phyloP scores from a whole-genome alignment of 2,797 vertebrate genomes.

The Sphenopsis melanotis region DNA sequence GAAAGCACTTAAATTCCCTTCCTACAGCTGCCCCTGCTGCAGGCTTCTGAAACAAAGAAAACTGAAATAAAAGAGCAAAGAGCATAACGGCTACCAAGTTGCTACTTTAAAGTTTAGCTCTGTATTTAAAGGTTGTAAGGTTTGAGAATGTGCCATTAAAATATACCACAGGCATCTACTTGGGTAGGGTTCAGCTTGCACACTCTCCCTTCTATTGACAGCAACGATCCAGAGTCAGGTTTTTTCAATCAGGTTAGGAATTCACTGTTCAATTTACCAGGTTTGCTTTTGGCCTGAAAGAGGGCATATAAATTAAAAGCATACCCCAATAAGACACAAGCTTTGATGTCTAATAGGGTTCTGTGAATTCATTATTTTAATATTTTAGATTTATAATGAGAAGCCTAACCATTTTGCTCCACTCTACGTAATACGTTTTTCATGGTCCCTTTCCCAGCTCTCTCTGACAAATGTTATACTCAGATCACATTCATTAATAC shows the following conservation, averaged over 20 bases:
- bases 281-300: constrained; percentile 44
- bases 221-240: constrained; percentile 4
- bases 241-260: constrained; percentile 59
- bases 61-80: constrained; percentile 28
- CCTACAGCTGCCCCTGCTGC: constrained; percentile 4
- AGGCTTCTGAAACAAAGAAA: constrained; percentile 33
- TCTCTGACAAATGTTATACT: constrained; percentile 45
- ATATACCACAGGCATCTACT: constrained; percentile 30
- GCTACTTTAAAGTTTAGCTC: constrained; percentile 34
- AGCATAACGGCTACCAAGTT: constrained; percentile 26
- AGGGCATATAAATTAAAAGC: constrained; percentile 58
- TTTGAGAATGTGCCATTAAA: constrained; percentile 53
- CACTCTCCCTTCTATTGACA: constrained; percentile 22
- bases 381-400: constrained; percentile 65
- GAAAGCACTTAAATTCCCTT: constrained; percentile 37
- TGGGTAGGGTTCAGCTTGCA: not conserved
- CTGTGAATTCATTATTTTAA: constrained; percentile 57
- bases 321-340: constrained; percentile 46
- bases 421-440: constrained; percentile 35
- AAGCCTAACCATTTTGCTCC: constrained; percentile 18
- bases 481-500: constrained; percentile 57
- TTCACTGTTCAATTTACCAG: constrained; percentile 56
- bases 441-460: constrained; percentile 45
- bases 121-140: constrained; percentile 26
- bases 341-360: constrained; percentile 63